These are phyloP conservation scores for Suillia variegata DNA, from an alignment of 2,888 invertebrate species.

Conservation along the genomic window DNA sequence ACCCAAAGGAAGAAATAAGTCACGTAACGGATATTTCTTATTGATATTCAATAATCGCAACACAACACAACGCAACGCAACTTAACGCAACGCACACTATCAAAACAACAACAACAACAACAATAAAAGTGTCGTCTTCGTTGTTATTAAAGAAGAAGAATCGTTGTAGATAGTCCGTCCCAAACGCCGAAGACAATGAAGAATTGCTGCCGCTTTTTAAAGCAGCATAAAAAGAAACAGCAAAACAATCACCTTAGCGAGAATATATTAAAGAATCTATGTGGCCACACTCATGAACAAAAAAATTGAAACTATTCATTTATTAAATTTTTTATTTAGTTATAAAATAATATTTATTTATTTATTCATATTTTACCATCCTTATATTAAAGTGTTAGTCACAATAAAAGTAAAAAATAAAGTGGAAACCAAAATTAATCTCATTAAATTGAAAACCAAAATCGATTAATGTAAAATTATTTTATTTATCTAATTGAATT, in stretches of 20 bases:
- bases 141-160: background rate
- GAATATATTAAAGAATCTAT: background rate
- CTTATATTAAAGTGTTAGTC: no score
- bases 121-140: constrained; percentile 3
- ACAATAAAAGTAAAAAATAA: no score
- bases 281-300: no score
- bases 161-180: no score
- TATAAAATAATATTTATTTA: no score
- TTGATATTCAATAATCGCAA: constrained; percentile 54
- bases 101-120: constrained; percentile 24
- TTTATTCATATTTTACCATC: no score
- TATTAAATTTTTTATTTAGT: no score
- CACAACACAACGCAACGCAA: background rate
- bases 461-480: no score
- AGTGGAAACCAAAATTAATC: no score
- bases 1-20: constrained; percentile 45
- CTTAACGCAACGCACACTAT: background rate
- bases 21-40: constrained; percentile 60
- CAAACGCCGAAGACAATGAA: constrained; percentile 2
- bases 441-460: no score
- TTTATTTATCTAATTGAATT: no score
- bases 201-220: background rate
- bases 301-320: no score
- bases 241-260: constrained; percentile 3
- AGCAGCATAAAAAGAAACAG: constrained; percentile 5